Evolutionary conservation across 2,888 invertebrate genomes (phyloP).

Genomic region (Archips crataeganus): DNA sequence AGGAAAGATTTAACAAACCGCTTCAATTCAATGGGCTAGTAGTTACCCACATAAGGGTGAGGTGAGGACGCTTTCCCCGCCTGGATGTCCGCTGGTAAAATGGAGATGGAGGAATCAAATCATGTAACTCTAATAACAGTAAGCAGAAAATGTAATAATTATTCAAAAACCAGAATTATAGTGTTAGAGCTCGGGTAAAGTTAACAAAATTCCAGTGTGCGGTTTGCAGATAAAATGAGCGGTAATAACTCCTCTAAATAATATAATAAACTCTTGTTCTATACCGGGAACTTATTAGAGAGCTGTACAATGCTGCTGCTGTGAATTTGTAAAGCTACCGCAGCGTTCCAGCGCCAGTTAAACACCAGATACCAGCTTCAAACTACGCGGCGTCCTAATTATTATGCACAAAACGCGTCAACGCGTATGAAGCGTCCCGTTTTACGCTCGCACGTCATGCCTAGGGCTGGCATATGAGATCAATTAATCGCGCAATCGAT

Average conservation of each 20-base stretch:
- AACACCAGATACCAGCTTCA: conserved; percentile 24
- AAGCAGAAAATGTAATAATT: not conserved
- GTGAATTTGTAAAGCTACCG: not conserved
- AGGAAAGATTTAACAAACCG: too few species aligned
- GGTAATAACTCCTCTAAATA: not conserved
- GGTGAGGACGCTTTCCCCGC: too few species aligned
- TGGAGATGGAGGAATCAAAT: too few species aligned
- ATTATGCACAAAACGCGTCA: conserved; percentile 30
- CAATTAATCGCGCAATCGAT: not conserved
- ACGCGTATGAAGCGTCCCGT: conserved; percentile 31
- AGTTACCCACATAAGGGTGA: too few species aligned
- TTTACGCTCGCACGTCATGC: conserved; percentile 14
- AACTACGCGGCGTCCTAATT: conserved; percentile 32
- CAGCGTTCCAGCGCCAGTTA: not conserved
- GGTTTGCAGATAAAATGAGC: not conserved
- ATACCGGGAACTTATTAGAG: not conserved
- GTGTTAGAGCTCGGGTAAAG: not conserved
- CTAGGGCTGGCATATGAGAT: not conserved
- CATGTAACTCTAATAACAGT: too few species aligned
- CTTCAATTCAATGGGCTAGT: too few species aligned
- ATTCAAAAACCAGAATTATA: not conserved
- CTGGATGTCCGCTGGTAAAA: too few species aligned
- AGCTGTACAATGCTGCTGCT: too few species aligned
- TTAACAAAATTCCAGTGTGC: not conserved
- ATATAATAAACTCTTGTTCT: not conserved